These are phyloP conservation scores for Magallana ariakensis DNA, from an alignment of 1,140 invertebrate genomes.

Conservation along the genomic window DNA sequence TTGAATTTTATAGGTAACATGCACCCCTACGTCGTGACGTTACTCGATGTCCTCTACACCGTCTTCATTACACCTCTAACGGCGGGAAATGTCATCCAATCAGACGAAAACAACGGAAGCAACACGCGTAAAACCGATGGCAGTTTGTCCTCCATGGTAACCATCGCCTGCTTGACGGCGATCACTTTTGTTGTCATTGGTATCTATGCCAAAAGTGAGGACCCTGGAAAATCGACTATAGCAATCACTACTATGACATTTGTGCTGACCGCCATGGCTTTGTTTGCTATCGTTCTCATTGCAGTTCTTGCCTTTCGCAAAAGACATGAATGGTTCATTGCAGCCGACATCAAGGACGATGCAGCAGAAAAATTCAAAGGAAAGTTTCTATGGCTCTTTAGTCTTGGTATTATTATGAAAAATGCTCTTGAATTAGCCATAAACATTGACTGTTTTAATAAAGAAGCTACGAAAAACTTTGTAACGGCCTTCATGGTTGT, in stretches of 20 bases:
- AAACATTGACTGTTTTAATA: constrained; percentile 22
- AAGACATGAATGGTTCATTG: constrained; percentile 32
- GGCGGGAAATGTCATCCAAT: constrained; percentile 31
- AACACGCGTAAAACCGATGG: constrained; percentile 19
- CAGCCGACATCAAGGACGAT: background rate
- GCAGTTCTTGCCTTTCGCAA: constrained; percentile 27
- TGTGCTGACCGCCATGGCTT: background rate
- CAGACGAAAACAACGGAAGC: background rate
- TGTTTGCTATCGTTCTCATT: constrained; percentile 24
- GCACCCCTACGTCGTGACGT: background rate
- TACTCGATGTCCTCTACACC: constrained; percentile 17
- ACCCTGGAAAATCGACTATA: background rate
- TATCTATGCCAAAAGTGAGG: constrained; percentile 21
- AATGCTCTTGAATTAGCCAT: constrained; percentile 1
- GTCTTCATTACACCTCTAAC: constrained; percentile 28
- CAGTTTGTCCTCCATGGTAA: constrained; percentile 42
- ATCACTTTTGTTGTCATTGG: constrained; percentile 39
- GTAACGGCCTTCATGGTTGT: background rate
- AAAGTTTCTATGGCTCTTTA: constrained; percentile 39
- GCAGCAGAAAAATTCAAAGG: constrained; percentile 14
- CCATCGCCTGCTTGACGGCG: constrained; percentile 37
- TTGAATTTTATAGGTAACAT: background rate
- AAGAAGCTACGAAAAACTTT: background rate
- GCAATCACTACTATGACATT: background rate
- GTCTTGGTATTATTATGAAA: constrained; percentile 40